Conservation (phyloP, 2,113 vertebrate species). For the Gallinago media region DNA sequence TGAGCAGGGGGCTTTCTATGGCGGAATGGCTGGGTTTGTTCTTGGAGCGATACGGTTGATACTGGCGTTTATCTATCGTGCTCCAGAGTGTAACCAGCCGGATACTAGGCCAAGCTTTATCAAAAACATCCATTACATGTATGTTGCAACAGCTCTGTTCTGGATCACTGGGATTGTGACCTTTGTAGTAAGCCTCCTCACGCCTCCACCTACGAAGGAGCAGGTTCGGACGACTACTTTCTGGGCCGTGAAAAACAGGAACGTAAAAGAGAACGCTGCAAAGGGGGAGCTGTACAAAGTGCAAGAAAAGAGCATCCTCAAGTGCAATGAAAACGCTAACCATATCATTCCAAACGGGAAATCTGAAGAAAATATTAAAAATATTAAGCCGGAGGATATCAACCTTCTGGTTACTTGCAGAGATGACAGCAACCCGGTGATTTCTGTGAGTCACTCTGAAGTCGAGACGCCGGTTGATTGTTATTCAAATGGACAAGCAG, state of each 20-base stretch:
- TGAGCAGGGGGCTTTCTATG: constrained; percentile 94
- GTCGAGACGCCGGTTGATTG: constrained; percentile 85
- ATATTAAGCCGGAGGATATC: constrained; percentile 82
- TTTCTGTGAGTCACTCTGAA: constrained; percentile 83
- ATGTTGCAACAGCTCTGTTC: constrained; percentile 90
- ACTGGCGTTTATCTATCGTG: constrained; percentile 91
- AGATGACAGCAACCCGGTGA: constrained; percentile 81
- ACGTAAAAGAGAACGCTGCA: constrained; percentile 55
- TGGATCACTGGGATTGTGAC: constrained; percentile 92
- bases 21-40: constrained; percentile 91
- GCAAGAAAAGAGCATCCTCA: constrained; percentile 77
- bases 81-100: constrained; percentile 89
- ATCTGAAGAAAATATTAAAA: constrained; percentile 84
- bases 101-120: constrained; percentile 91
- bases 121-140: constrained; percentile 93
- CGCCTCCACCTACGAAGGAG: constrained; percentile 87
- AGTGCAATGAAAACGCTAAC: constrained; percentile 73
- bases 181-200: constrained; percentile 90
- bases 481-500: constrained; percentile 81
- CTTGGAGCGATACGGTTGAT: constrained; percentile 86
- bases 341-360: constrained; percentile 85
- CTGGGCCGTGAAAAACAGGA: constrained; percentile 84
- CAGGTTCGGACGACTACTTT: constrained; percentile 88
- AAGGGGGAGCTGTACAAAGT: constrained; percentile 76
- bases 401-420: constrained; percentile 85